Conservation (phyloP, 2,888 invertebrate species). For the Diarsia mendica region DNA sequence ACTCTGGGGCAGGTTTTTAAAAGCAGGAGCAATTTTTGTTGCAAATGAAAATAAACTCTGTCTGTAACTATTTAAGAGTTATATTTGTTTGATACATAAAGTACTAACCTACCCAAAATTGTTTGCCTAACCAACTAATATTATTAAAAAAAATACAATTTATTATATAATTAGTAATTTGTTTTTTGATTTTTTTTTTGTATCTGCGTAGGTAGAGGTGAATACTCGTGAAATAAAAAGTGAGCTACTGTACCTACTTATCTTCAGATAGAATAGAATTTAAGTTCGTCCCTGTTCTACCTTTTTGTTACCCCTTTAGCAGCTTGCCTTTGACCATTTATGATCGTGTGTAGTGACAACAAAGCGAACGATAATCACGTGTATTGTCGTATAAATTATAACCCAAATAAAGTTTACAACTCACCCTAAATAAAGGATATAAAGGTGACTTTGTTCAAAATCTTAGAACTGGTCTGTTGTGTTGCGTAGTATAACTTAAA, state of each 20-base stretch:
- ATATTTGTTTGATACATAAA: background rate
- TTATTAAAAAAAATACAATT: no score
- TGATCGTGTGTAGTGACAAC: slow-evolving; percentile 74
- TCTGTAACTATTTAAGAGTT: rapidly evolving
- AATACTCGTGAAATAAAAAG: background rate
- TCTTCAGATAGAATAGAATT: background rate
- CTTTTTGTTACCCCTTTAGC: slow-evolving; percentile 68
- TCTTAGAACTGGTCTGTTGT: slow-evolving; percentile 23
- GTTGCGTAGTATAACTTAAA: slow-evolving; percentile 15
- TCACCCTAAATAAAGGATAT: slow-evolving; percentile 23
- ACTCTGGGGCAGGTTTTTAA: background rate
- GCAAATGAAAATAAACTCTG: slow-evolving; percentile 1
- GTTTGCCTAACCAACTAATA: background rate
- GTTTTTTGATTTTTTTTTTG: no score
- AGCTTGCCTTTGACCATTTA: slow-evolving; percentile 56
- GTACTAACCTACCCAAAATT: background rate
- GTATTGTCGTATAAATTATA: slow-evolving; percentile 75
- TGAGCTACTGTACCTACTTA: background rate
- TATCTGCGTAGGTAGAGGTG: no score
- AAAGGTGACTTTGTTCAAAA: slow-evolving; percentile 37
- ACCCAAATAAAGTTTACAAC: slow-evolving; percentile 75
- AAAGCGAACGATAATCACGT: slow-evolving; percentile 80
- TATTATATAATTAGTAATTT: no score
- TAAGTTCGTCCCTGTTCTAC: slow-evolving; percentile 61
- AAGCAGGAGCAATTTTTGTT: background rate